Evolutionary conservation across 2,888 invertebrate genomes (phyloP), one percentile per base, ranked within the genome.

Genomic region (Eubasilissa splendida): DNA sequence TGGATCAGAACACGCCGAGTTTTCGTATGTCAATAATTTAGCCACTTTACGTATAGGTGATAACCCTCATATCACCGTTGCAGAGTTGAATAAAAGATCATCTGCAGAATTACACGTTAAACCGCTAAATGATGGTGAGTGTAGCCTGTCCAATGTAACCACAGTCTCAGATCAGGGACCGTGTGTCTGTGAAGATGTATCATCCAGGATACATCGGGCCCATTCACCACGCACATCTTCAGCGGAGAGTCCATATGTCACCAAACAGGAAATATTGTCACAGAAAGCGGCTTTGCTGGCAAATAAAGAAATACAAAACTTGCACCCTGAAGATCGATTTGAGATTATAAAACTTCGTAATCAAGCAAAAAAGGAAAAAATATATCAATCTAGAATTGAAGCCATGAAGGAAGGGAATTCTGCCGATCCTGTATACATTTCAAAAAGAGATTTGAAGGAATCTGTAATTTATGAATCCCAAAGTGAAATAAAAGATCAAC

Each of bases 271-370:
- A 86, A 91, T 91, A 80, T 85, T 91, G 22, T 88, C 89, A 11
- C 91, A 91, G 85, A 91, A 91, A 86, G 91, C 90, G 12, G 90
- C 90, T 22, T 86, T 89, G 66, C 84, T 89, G 53, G 90, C 90
- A n/a, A 89, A 87, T 82, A 89, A 89, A 85, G 90, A 90, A 83
- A 88, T 88, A 54, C 87, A 87, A 78, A 87, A 88, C 77, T 14
- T n/a, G 50, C 78, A 76, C 50, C 85, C 90, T 66, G 90, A 91
- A 85, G 91, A 91, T 79, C 91, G 91, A 84, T 85, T 91, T 58
- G 91, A 90, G 86, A 89, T 90, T 68, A 91, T 91, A 81, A 90
- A 90, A 85, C 90, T 90, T 85, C 88, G 91, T 83, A 91, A 91
- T 84, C 90, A 91, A 85, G 91, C 91, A 2, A 91, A 91, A 83